These are phyloP conservation scores for Thaumetopoea pityocampa DNA, from an alignment of 1,140 invertebrate genomes.

Conservation along the genomic window DNA sequence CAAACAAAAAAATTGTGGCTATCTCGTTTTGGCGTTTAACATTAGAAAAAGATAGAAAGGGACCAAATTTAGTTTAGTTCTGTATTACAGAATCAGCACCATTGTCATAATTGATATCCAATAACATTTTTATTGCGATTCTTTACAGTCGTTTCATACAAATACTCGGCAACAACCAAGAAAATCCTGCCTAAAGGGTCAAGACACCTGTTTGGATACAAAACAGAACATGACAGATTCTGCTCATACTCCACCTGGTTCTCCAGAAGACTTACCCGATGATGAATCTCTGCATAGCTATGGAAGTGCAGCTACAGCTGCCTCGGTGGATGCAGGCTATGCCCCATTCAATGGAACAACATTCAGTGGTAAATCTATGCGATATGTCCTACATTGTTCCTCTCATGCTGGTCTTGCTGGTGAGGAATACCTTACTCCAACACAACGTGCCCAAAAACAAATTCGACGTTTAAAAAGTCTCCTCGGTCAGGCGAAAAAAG, in stretches of 20 bases:
- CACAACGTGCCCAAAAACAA: slow-evolving; percentile 87
- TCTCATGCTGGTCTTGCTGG: slow-evolving; percentile 83
- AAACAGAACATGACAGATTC: slow-evolving; percentile 62
- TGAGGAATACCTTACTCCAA: slow-evolving; percentile 90
- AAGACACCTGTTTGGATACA: slow-evolving; percentile 47
- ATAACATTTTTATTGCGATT: slow-evolving; percentile 21
- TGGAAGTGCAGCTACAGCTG: slow-evolving; percentile 83
- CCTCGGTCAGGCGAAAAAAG: slow-evolving; percentile 83
- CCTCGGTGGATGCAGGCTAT: slow-evolving; percentile 86
- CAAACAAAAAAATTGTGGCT: no score
- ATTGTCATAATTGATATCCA: not conserved
- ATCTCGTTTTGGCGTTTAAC: no score
- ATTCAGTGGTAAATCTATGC: slow-evolving; percentile 81
- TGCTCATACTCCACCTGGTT: slow-evolving; percentile 77
- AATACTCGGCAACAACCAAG: slow-evolving; percentile 49
- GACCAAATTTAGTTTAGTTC: no score
- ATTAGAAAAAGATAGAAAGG: no score
- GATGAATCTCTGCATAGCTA: slow-evolving; percentile 88
- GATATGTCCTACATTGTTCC: slow-evolving; percentile 89
- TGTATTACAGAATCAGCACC: no score
- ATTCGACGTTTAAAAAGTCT: slow-evolving; percentile 84
- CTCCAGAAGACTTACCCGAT: slow-evolving; percentile 79
- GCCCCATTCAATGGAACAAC: slow-evolving; percentile 89
- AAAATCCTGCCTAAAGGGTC: slow-evolving; percentile 56
- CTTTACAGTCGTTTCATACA: slow-evolving; percentile 68